These are phyloP conservation scores for Tenthredo scrophulariae DNA, from an alignment of 2,888 invertebrate genomes.

Conservation along the genomic window DNA sequence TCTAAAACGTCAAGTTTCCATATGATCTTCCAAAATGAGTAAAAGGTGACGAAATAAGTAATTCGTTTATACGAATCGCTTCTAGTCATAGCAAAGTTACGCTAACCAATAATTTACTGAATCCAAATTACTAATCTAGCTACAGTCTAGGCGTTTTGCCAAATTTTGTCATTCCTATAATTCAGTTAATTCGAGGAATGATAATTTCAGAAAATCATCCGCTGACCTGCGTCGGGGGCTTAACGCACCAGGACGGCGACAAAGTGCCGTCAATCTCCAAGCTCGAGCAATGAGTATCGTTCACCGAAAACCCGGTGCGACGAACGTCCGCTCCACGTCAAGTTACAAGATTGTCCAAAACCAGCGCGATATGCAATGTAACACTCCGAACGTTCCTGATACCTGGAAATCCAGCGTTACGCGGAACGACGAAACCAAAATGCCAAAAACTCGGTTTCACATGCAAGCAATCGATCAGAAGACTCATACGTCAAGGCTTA, in stretches of 20 bases:
- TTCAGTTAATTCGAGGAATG: not conserved
- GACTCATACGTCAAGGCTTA: conserved; percentile 65
- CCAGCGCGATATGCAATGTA: not conserved
- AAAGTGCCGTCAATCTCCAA: not conserved
- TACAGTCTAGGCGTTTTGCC: not conserved
- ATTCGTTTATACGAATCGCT: not conserved
- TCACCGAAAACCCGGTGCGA: conserved; percentile 13
- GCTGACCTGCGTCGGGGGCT: not conserved
- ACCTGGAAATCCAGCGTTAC: not conserved
- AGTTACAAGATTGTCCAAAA: conserved; percentile 8
- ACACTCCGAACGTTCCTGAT: not conserved
- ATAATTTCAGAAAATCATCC: conserved; percentile 19
- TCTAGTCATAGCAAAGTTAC: not conserved
- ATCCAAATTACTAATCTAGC: not conserved
- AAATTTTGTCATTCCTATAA: not conserved
- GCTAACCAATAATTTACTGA: not conserved
- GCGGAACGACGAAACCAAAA: not conserved
- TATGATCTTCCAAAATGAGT: conserved; percentile 11
- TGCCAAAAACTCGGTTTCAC: conserved; percentile 45
- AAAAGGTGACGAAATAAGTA: conserved; percentile 10
- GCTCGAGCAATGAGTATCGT: conserved; percentile 1
- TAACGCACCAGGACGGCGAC: not conserved
- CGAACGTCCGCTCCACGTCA: conserved; percentile 25
- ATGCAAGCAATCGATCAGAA: not conserved
- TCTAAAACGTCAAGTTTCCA: conserved; percentile 1